phyloP scores from a whole-genome alignment of 2,888 invertebrate species.

The Eumacrocentrus americanus region DNA sequence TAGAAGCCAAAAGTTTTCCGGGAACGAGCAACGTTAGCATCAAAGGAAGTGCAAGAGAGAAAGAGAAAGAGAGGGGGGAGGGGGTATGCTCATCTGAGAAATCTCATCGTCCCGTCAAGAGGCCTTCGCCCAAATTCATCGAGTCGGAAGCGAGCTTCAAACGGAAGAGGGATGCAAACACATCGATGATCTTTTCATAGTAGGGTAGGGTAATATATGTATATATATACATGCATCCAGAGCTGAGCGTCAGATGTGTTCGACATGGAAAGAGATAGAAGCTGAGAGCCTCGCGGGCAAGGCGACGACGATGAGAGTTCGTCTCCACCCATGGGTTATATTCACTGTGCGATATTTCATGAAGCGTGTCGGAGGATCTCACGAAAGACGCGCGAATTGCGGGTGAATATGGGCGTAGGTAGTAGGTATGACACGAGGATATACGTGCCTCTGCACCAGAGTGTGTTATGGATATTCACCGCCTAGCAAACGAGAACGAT shows the following conservation, averaged over 20 bases:
- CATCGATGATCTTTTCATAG: conserved; percentile 40
- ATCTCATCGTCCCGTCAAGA: conserved; percentile 35
- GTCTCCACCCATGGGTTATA: conserved; percentile 29
- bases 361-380: conserved; percentile 47
- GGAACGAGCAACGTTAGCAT: background rate
- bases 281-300: conserved; percentile 13
- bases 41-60: background rate
- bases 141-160: conserved; percentile 32
- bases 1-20: background rate
- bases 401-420: conserved; percentile 19
- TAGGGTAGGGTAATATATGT: no score
- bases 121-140: conserved; percentile 30
- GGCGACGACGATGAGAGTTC: conserved; percentile 10
- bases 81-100: conserved; percentile 26
- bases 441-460: conserved; percentile 22
- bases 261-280: conserved; percentile 27
- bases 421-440: conserved; percentile 23
- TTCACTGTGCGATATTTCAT: conserved; percentile 47
- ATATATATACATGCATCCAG: conserved; percentile 13
- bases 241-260: conserved; percentile 17
- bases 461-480: conserved; percentile 45
- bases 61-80: background rate
- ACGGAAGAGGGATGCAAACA: conserved; percentile 36
- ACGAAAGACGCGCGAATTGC: conserved; percentile 31
- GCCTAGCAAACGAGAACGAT: conserved; percentile 1